Percentiles rank a stretch among this genome's conserved stretches.
These are phyloP conservation scores for Folsomia manolachei DNA, from an alignment of 2,888 invertebrate species.

Conservation along the genomic window DNA sequence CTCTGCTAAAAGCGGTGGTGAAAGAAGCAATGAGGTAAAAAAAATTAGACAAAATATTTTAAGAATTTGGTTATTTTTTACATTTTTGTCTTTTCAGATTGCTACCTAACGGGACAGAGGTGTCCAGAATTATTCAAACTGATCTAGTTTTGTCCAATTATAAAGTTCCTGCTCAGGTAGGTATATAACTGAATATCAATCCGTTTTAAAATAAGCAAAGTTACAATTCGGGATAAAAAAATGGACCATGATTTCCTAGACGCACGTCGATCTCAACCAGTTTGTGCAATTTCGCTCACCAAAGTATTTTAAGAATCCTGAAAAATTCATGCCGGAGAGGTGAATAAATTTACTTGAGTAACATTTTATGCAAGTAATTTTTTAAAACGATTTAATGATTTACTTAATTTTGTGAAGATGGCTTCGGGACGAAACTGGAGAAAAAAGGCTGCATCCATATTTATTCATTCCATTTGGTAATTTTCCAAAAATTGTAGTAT, in stretches of 20 bases:
- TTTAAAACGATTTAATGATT: background rate
- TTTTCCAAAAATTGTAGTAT: background rate
- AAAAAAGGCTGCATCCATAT: slow-evolving; percentile 55
- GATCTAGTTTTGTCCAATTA: slow-evolving; percentile 65
- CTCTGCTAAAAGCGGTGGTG: slow-evolving; percentile 64
- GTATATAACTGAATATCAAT: too few species aligned
- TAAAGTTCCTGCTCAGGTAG: slow-evolving; percentile 53
- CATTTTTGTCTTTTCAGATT: slow-evolving; percentile 50
- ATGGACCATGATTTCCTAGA: slow-evolving; percentile 51
- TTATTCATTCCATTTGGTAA: slow-evolving; percentile 58
- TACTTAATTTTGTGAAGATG: slow-evolving; percentile 53
- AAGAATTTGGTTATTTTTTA: background rate
- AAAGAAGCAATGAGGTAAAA: slow-evolving; percentile 64
- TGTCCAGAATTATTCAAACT: slow-evolving; percentile 54
- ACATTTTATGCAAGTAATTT: background rate
- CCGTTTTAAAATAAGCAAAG: background rate
- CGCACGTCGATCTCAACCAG: slow-evolving; percentile 55
- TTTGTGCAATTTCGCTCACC: slow-evolving; percentile 53
- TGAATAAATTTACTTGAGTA: slow-evolving; percentile 14
- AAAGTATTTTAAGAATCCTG: slow-evolving; percentile 54
- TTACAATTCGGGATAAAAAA: too few species aligned
- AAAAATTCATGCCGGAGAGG: slow-evolving; percentile 54
- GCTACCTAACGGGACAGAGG: slow-evolving; percentile 54
- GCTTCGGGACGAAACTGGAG: slow-evolving; percentile 53
- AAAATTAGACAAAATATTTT: too few species aligned